Percentiles rank a stretch among this genome's conserved stretches.
These are phyloP conservation scores for Drosophila villosipedis DNA, from an alignment of 2,888 invertebrate genomes.

Conservation along the genomic window DNA sequence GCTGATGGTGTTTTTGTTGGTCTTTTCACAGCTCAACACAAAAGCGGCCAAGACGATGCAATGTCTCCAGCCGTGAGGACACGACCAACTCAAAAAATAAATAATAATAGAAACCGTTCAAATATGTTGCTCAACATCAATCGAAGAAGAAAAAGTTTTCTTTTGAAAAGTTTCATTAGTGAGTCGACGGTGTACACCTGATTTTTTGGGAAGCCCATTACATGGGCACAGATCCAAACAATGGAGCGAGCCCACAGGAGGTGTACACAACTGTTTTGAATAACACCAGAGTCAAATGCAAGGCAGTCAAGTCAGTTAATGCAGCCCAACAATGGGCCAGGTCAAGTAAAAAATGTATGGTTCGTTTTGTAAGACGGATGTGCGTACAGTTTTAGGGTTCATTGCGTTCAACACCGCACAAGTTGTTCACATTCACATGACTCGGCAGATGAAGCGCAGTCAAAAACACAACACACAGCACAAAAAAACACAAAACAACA, in stretches of 20 bases:
- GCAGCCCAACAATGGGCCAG: constrained; percentile 38
- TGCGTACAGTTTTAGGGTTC: constrained; percentile 75
- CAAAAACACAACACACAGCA: constrained; percentile 25
- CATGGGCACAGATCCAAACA: constrained; percentile 31
- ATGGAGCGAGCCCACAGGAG: constrained; percentile 70
- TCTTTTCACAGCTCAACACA: constrained; percentile 76
- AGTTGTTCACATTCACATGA: constrained; percentile 76
- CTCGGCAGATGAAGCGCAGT: constrained; percentile 68
- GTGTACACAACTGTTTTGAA: constrained; percentile 63
- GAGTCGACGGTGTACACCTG: constrained; percentile 61
- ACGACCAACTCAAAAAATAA: constrained; percentile 56
- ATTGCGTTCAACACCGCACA: constrained; percentile 72
- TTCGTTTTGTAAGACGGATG: constrained; percentile 63
- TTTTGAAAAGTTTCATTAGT: constrained; percentile 69
- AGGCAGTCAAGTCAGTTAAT: constrained; percentile 25
- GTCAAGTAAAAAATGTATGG: constrained; percentile 45
- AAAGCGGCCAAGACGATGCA: constrained; percentile 56
- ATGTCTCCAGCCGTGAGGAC: constrained; percentile 77
- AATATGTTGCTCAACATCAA: constrained; percentile 44
- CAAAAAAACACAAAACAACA: constrained; percentile 1
- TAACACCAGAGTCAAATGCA: constrained; percentile 38
- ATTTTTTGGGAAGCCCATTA: constrained; percentile 45
- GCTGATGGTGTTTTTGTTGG: constrained; percentile 48
- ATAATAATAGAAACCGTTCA: constrained; percentile 51
- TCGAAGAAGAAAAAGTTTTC: constrained; percentile 48